Evolutionary conservation across 2,113 vertebrate genomes (phyloP).

Genomic region (Corythaeola cristata): DNA sequence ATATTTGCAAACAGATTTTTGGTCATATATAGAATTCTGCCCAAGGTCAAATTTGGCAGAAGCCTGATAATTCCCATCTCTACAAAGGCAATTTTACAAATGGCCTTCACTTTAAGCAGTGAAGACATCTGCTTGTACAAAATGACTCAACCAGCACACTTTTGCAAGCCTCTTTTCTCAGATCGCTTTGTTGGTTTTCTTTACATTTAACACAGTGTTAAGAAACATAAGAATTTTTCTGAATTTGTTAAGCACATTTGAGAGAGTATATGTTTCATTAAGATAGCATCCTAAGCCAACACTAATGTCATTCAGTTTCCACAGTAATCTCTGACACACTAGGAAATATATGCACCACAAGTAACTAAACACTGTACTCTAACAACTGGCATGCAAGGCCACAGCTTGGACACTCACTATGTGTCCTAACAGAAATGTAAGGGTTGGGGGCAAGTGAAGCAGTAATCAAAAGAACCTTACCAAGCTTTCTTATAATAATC

Average conservation of each 20-base stretch:
- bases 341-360: background rate
- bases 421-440: background rate
- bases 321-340: background rate
- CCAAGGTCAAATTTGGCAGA: background rate
- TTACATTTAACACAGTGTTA: conserved; percentile 14
- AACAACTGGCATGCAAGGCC: background rate
- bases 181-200: background rate
- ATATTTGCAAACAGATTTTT: background rate
- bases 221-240: background rate
- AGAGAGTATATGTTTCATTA: background rate
- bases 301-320: background rate
- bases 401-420: background rate
- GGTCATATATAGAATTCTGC: background rate
- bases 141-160: conserved; percentile 2
- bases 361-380: background rate
- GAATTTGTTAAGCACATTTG: background rate
- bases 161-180: background rate
- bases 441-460: background rate
- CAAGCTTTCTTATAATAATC: background rate
- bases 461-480: background rate
- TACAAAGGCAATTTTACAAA: background rate
- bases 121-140: background rate
- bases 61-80: background rate
- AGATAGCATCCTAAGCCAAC: background rate
- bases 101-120: background rate